phyloP scores from a whole-genome alignment of 2,888 invertebrate genomes.

The Dicyrtomina minuta region DNA sequence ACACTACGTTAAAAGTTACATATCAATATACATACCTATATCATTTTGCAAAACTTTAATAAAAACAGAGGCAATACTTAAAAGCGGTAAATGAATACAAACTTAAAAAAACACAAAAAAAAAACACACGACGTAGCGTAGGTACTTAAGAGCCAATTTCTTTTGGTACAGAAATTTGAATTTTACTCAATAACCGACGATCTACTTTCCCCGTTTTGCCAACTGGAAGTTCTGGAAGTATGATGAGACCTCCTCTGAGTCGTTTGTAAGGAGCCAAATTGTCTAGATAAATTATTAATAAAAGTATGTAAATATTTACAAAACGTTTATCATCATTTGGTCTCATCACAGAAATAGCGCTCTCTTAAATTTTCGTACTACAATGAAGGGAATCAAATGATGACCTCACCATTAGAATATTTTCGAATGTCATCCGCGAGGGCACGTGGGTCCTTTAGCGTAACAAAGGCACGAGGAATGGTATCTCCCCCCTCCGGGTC shows the following conservation, averaged over 20 bases:
- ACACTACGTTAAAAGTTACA: too few species aligned
- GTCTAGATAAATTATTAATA: slow-evolving; percentile 11
- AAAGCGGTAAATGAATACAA: too few species aligned
- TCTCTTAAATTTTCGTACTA: not conserved
- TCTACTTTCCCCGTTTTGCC: slow-evolving; percentile 35
- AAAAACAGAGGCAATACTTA: too few species aligned
- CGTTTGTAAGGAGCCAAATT: slow-evolving; percentile 31
- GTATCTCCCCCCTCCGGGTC: slow-evolving; percentile 48
- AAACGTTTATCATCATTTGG: not conserved
- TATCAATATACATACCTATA: too few species aligned
- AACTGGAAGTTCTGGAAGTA: slow-evolving; percentile 25
- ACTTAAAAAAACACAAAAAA: too few species aligned
- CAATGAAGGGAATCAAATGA: not conserved
- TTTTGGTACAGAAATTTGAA: slow-evolving; percentile 14
- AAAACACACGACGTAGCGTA: too few species aligned
- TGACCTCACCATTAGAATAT: slow-evolving; percentile 41
- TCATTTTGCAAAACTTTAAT: too few species aligned
- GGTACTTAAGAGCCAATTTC: too few species aligned
- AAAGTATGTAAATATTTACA: not conserved
- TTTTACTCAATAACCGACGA: not conserved
- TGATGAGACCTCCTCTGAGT: slow-evolving; percentile 32
- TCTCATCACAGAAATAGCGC: too few species aligned
- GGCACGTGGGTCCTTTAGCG: slow-evolving; percentile 15
- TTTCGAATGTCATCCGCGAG: slow-evolving; percentile 39
- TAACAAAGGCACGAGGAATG: slow-evolving; percentile 45